Evolutionary conservation across 1,140 invertebrate species (phyloP).

Genomic region (Eulimnadia texana): DNA sequence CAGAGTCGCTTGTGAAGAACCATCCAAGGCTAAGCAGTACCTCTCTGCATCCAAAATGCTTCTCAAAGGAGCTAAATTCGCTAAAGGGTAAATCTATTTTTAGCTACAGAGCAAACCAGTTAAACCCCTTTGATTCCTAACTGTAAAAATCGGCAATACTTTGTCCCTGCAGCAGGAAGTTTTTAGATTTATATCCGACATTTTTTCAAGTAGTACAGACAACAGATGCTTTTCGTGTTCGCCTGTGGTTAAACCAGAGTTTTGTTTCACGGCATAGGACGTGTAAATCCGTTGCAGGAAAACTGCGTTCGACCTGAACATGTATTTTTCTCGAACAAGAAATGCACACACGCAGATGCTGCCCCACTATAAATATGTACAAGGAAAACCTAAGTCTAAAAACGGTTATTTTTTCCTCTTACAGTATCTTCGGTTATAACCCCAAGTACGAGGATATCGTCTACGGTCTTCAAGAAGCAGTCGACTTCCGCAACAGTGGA

Average conservation of each 20-base stretch:
- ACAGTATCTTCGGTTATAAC: conserved; percentile 22
- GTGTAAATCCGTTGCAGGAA: neutral
- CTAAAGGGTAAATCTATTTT: conserved; percentile 40
- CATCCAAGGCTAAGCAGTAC: conserved; percentile 53
- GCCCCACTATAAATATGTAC: too few relatives aligned
- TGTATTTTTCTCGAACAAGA: neutral
- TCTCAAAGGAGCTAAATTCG: conserved; percentile 48
- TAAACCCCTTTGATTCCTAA: too few relatives aligned
- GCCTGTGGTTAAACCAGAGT: neutral
- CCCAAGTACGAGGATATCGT: conserved; percentile 24
- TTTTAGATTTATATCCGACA: too few relatives aligned
- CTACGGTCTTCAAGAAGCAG: conserved; percentile 23
- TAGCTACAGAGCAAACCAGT: neutral
- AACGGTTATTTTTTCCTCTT: conserved; percentile 12
- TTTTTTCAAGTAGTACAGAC: neutral
- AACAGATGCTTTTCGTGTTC: neutral
- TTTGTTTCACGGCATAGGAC: neutral
- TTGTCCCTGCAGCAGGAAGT: neutral
- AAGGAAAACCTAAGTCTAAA: neutral
- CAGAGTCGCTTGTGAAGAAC: conserved; percentile 55
- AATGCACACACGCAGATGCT: too few relatives aligned
- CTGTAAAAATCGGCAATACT: too few relatives aligned
- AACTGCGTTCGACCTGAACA: neutral
- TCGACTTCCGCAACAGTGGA: conserved; percentile 21
- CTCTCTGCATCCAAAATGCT: conserved; percentile 54